phyloP scores from a whole-genome alignment of 2,888 invertebrate genomes.

The Griposia aprilina region DNA sequence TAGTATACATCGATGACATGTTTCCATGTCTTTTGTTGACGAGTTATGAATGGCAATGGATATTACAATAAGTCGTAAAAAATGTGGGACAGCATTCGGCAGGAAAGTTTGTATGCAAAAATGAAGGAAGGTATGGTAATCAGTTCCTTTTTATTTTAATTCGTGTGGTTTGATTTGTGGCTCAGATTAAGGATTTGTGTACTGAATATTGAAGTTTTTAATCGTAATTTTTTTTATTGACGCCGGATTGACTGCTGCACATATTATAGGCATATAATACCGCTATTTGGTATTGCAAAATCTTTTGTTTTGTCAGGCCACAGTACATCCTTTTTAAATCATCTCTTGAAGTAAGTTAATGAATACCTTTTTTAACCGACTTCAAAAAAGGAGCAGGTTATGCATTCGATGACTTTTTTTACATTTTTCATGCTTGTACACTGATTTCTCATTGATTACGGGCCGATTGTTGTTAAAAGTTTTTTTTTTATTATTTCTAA shows the following conservation, averaged over 20 bases:
- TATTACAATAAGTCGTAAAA: slow-evolving; percentile 60
- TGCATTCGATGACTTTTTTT: background rate
- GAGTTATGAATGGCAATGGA: slow-evolving; percentile 57
- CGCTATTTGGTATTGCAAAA: background rate
- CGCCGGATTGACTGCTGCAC: background rate
- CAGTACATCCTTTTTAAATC: background rate
- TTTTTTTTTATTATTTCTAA: background rate
- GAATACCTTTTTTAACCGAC: background rate
- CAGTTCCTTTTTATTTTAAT: slow-evolving; percentile 46
- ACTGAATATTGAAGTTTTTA: slow-evolving; percentile 27
- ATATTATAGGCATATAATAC: background rate
- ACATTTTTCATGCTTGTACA: background rate
- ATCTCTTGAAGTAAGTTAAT: no score
- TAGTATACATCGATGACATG: slow-evolving; percentile 18
- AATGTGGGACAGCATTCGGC: slow-evolving; percentile 50
- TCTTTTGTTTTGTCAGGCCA: background rate
- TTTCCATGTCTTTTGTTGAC: slow-evolving; percentile 14
- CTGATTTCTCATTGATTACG: background rate
- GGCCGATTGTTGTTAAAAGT: background rate
- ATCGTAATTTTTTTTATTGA: background rate
- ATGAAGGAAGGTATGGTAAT: slow-evolving; percentile 43
- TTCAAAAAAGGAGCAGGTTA: background rate
- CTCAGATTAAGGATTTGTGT: slow-evolving; percentile 34
- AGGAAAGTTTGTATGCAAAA: slow-evolving; percentile 62
- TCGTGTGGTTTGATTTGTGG: slow-evolving; percentile 30